Evolutionary conservation across 2,797 vertebrate species (phyloP), one percentile per base, ranked within the genome.

Genomic region (Epinephelus awoara): DNA sequence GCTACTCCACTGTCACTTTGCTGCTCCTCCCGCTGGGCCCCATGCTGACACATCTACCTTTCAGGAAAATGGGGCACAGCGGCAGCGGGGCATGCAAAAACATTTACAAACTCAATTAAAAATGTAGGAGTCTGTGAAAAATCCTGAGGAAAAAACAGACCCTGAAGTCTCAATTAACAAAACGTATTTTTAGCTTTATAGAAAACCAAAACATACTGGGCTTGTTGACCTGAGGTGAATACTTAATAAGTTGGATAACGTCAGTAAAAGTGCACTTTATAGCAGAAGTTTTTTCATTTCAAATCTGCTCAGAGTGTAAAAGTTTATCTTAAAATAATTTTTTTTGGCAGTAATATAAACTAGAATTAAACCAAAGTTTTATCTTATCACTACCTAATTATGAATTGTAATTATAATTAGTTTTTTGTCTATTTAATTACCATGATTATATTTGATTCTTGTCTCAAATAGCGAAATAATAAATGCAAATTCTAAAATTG

Each of bases 71-170:
- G 69, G 84, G 72, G 42, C 85, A 81, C 27, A 46, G 70, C 12
- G 18, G 75, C 81, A 83, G 63, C 42, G 2, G 75, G 70, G 76
- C 76, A 63, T 69, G 67, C 67, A 38, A 71, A 78, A 80, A 85
- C 75, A 89, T 87, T 84, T 85, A 77, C 68, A 82, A 68, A 87
- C 82, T 77, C 52, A 68, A 77, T 82, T 79, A 77, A 81, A 83
- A 88, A 82, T 55, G 62, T 62, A 70, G 15, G 59, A 76, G 58
- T 40, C 63, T 64, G 63, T 71, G 64, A 72, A 75, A 82, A 63
- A 84, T 80, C 51, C 21, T 23, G 11, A 25, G 23, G 2, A 51
- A 75, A 63, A 40, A 74, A 69, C 25, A 62, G 8, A 23, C 38
- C 54, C 42, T 8, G 9, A 38, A 68, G 23, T 47, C 54, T 77